Evolutionary conservation across 2,888 invertebrate genomes (phyloP), one percentile per base, ranked within the genome.

Genomic region (Shargacucullia verbasci): DNA sequence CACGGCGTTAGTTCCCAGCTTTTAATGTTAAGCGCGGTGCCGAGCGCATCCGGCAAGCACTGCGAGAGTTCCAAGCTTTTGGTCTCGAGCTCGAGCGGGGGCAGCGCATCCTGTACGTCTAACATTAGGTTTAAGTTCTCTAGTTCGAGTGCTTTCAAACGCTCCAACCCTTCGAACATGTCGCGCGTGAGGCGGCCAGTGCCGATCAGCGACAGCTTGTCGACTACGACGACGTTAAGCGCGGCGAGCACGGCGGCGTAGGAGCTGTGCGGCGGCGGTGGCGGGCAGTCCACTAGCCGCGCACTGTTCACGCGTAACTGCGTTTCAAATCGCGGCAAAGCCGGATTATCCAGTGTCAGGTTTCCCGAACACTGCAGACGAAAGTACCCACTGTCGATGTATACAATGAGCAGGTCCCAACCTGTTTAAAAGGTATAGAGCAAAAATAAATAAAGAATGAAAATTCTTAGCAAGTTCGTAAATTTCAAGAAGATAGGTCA

Each of bases 261-360:
- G 0, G 75, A 48, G 13, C 0, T n/a, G 10, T 5, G 33, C 27
- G 72, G 68, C 29, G 46, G 15, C 27, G 72, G 68, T 25, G 46
- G 15, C 14, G 44, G 13, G 11, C 76, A 73, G 14, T 40, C 0
- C 11, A 0, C 8, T 10, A 75, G 35, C 8, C 20, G 12, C 14
- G 44, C 60, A 9, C 39, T 43, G 6, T 20, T 15, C 7, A 75
- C 63, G 15, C 40, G 49, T 38, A 72, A 41, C 35, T 38, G 15
- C 10, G 13, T 13, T 5, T 45, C 33, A 55, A 68, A 76, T 12
- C 59, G 54, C 13, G 73, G 73, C 13, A 73, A n/a, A 5, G 68
- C 59, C 7, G 54, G 0, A 31, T 41, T 59, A 31, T 76, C 73
- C 12, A 76, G 76, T 27, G 57, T 59, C 34, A 64, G n/a, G 20